Evolutionary conservation across 1,140 invertebrate genomes (phyloP), one percentile per base, ranked within the genome.

Genomic region (Pectinophora gossypiella): DNA sequence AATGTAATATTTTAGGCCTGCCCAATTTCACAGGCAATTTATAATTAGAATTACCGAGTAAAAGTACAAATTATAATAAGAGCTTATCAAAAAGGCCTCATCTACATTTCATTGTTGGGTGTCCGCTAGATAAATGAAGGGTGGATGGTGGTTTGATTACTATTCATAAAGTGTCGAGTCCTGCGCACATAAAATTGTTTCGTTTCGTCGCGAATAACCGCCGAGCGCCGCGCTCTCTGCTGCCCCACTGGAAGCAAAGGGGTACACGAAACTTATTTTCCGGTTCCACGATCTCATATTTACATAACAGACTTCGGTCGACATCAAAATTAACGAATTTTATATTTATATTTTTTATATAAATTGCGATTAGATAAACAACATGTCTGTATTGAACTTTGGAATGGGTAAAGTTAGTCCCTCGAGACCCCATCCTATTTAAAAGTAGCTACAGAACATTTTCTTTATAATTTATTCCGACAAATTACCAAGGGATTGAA

Each of bases 101-200:
- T 76, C 76, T 75, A 64, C 72, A 79, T 76, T 79, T 79, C 72
- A 75, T 70, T 68, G 72, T 51, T 58, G 55, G 64, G 52, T 61
- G 68, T 53, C 63, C 54, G 52, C 54, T 49, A 66, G 60, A 67
- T 72, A 69, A 76, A 79, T 71, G 64, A 68, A 68, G 61, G 54
- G 56, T 53, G 62, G 65, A 60, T 67, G 58, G 51, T 51, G 59
- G 64, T 71, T 72, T 76, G 71, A 79, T 79, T 79, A 76, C 68
- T 79, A 79, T 75, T 75, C 73, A 79, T 79, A 76, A 79, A 79
- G 68, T 72, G 64, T 63, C 43, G 63, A 65, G 61, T 60, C 48
- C 49, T 50, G 50, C 19, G 23, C 54, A 61, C 52, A 62, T 64
- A 57, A 70, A 75, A 68, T 69, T 70, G 64, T 72, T 67, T n/a